Evolutionary conservation across 2,113 vertebrate species (phyloP).

Genomic region (Prunella himalayana): DNA sequence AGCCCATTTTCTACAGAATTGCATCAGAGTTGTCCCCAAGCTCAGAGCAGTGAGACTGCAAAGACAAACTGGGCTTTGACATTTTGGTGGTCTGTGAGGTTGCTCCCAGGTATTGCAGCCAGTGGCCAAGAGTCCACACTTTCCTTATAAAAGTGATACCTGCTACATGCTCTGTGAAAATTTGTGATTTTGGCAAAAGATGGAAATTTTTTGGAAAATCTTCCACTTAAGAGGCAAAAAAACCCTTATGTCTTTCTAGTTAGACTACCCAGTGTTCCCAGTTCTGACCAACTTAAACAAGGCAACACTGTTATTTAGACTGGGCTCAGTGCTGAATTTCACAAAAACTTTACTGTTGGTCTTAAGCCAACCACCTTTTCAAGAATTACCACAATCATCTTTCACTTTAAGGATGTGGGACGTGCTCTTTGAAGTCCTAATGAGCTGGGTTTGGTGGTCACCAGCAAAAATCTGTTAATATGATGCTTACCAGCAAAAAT

Average conservation of each 20-base stretch:
- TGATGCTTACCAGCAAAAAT: not conserved
- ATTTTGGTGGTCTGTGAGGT: not conserved
- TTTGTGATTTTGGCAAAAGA: not conserved
- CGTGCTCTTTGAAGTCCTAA: not conserved
- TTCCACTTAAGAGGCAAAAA: not conserved
- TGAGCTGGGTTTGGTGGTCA: not conserved
- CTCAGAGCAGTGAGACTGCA: not conserved
- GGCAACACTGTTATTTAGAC: not conserved
- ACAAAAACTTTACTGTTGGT: not conserved
- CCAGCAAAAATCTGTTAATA: not conserved
- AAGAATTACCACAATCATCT: not conserved
- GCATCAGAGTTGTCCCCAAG: not conserved
- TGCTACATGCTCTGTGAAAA: not conserved
- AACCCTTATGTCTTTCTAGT: not conserved
- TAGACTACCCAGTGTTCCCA: not conserved
- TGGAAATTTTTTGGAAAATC: not conserved
- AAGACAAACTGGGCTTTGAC: not conserved
- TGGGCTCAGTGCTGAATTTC: not conserved
- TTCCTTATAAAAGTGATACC: not conserved
- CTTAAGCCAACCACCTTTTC: not conserved
- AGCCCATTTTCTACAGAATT: not conserved
- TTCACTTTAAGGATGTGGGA: not conserved
- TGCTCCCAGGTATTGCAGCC: not conserved
- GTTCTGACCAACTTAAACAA: not conserved
- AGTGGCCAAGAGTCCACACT: not conserved